Conservation (phyloP, 1,140 invertebrate species). For the Caenorhabditis inopinata region DNA sequence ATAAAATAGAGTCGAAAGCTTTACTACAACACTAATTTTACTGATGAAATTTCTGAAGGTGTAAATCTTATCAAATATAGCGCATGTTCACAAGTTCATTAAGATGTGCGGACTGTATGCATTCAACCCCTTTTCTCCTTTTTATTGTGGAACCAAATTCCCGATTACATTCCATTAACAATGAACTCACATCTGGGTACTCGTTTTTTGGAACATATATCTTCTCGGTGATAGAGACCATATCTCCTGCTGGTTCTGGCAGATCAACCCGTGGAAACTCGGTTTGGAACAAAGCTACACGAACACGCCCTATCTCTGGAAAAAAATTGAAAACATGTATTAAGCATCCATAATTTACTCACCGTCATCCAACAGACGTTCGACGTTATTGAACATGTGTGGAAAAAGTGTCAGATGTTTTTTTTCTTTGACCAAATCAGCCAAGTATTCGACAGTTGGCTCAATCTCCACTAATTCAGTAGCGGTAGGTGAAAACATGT, state of each 20-base stretch:
- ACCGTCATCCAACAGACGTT: constrained; percentile 36
- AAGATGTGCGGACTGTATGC: no score
- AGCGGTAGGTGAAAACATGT: not conserved
- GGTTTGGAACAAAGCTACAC: constrained; percentile 94
- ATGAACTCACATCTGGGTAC: constrained; percentile 93
- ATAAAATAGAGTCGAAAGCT: no score
- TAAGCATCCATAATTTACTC: no score
- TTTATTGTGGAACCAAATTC: no score
- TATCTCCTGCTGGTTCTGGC: constrained; percentile 86
- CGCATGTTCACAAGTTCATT: no score
- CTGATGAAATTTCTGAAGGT: no score
- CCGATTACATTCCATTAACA: no score
- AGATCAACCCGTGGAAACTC: constrained; percentile 87
- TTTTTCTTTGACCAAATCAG: constrained; percentile 34
- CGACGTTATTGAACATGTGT: constrained; percentile 37
- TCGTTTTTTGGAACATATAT: constrained; percentile 99
- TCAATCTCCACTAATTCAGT: not conserved
- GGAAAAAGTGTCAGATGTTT: constrained; percentile 36
- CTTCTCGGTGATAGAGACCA: constrained; percentile 92
- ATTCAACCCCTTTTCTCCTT: no score
- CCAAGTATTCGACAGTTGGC: constrained; percentile 27
- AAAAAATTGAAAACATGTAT: not conserved
- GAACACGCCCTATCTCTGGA: constrained; percentile 95
- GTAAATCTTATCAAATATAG: no score
- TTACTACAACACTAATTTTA: no score